A percentile compares a stretch with the other conserved stretches of the same genome.
These are phyloP conservation scores for Drosophila borealis DNA, from an alignment of 2,888 invertebrate species.

Conservation along the genomic window DNA sequence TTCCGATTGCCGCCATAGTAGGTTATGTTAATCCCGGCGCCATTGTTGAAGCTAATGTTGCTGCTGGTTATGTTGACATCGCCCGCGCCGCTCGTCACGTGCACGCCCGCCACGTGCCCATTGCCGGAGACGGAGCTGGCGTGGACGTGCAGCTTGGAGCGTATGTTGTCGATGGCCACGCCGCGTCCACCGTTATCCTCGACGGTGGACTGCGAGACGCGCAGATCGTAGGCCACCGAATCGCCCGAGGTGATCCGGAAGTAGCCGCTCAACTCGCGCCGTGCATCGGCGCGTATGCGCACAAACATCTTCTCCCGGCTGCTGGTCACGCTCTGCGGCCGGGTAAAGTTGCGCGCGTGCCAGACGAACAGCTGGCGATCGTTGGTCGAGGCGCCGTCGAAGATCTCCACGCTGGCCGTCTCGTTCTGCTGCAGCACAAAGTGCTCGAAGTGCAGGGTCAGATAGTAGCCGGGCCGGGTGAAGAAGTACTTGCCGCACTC, in stretches of 20 bases:
- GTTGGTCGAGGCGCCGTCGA: constrained; percentile 90
- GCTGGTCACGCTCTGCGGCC: constrained; percentile 95
- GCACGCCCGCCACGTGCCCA: constrained; percentile 95
- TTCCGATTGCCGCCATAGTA: constrained; percentile 97
- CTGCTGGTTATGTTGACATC: constrained; percentile 97
- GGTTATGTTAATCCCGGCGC: constrained; percentile 98
- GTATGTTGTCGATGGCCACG: constrained; percentile 95
- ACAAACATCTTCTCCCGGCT: constrained; percentile 92
- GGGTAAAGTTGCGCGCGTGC: constrained; percentile 92
- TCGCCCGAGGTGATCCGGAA: constrained; percentile 91
- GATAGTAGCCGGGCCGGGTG: constrained; percentile 90
- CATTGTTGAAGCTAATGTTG: constrained; percentile 94
- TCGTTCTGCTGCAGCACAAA: constrained; percentile 91
- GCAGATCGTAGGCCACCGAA: constrained; percentile 93
- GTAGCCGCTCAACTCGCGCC: constrained; percentile 91
- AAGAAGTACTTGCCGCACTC: constrained; percentile 93
- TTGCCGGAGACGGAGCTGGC: constrained; percentile 93
- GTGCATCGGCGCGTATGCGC: constrained; percentile 90
- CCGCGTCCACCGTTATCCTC: constrained; percentile 97
- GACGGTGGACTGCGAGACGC: constrained; percentile 93
- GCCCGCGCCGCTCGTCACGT: constrained; percentile 95
- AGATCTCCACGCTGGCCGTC: constrained; percentile 90
- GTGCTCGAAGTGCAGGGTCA: constrained; percentile 94
- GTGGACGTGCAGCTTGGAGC: constrained; percentile 95
- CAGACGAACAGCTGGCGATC: constrained; percentile 90